Conservation (phyloP, 1,140 invertebrate species). For the Drosophila paulistorum region DNA sequence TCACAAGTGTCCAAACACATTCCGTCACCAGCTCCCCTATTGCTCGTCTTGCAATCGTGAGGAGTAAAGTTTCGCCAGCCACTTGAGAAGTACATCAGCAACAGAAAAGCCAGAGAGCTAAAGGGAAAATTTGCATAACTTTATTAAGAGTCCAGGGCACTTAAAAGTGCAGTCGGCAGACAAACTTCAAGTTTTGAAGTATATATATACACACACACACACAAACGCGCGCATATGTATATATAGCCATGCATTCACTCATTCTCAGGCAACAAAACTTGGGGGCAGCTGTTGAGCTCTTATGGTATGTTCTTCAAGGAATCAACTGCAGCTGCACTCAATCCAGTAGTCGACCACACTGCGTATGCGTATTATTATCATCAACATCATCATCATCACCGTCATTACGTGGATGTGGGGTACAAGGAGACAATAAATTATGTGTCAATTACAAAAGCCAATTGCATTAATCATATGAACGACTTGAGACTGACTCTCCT, state of each 20-base stretch:
- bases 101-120: conserved; percentile 46
- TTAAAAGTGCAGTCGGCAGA: conserved; percentile 51
- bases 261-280: conserved; percentile 19
- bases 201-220: not conserved
- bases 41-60: not conserved
- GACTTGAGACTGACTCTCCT: conserved; percentile 57
- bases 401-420: not conserved
- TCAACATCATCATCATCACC: conserved; percentile 28
- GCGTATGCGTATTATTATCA: conserved; percentile 66
- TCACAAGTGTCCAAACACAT: conserved; percentile 13
- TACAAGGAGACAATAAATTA: conserved; percentile 70
- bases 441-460: conserved; percentile 78
- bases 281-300: conserved; percentile 26
- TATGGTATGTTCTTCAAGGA: conserved; percentile 5
- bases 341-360: conserved; percentile 45
- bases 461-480: conserved; percentile 78
- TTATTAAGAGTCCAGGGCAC: conserved; percentile 61
- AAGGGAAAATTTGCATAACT: conserved; percentile 72
- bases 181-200: conserved; percentile 36
- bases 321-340: conserved; percentile 33
- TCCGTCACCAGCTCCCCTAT: conserved; percentile 1
- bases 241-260: not conserved
- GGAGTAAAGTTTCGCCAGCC: conserved; percentile 43
- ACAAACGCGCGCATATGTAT: not conserved
- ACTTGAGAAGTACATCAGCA: conserved; percentile 57